Percentiles rank a stretch among this genome's conserved stretches.
These are phyloP conservation scores for Latrodectus geometricus DNA, from an alignment of 1,140 invertebrate genomes.

Conservation along the genomic window DNA sequence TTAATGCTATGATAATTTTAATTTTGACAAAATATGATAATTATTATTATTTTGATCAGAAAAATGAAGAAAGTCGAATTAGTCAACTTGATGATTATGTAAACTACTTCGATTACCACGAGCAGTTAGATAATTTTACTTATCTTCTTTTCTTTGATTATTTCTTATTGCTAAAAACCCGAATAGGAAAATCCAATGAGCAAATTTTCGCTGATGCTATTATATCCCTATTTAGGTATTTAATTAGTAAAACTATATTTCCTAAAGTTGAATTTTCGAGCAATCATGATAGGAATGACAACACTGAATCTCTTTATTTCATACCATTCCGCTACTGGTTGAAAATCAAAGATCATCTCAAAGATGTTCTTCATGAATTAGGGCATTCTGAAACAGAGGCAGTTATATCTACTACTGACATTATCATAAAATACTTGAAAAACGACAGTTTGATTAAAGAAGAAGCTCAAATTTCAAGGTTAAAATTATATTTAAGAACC, in stretches of 20 bases:
- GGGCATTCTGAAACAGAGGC: too few species aligned
- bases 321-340: too few species aligned
- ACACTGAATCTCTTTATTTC: too few species aligned
- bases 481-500: neutral
- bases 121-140: neutral
- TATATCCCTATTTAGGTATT: neutral
- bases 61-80: neutral
- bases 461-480: neutral
- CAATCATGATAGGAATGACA: too few species aligned
- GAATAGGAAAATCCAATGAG: neutral
- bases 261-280: neutral
- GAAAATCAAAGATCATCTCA: too few species aligned
- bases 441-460: neutral
- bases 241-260: neutral
- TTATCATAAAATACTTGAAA: neutral
- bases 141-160: neutral
- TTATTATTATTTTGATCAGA: neutral
- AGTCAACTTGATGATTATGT: neutral
- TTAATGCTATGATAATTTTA: neutral
- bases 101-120: neutral
- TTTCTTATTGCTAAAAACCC: neutral
- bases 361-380: too few species aligned
- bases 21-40: neutral
- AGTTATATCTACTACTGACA: neutral
- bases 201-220: neutral